phyloP scores from a whole-genome alignment of 2,797 vertebrate species.

The Eidolon dupreanum region DNA sequence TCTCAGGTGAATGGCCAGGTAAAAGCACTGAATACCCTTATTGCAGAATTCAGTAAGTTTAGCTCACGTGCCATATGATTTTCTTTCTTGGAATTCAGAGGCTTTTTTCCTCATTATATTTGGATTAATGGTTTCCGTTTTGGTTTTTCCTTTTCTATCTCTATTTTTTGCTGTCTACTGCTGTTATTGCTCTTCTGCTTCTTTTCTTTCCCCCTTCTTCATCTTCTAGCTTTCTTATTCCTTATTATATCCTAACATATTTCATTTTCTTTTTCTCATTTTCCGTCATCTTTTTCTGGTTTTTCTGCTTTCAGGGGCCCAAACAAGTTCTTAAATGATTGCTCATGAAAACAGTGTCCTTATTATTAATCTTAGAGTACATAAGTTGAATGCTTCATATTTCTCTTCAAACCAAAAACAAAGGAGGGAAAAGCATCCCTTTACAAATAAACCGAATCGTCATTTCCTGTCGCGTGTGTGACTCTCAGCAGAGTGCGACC shows the following conservation, averaged over 20 bases:
- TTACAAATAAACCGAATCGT: not conserved
- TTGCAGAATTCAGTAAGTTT: not conserved
- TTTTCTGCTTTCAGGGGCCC: not conserved
- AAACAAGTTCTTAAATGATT: not conserved
- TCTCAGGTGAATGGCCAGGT: not conserved
- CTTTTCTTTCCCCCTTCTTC: not conserved
- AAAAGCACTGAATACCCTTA: not conserved
- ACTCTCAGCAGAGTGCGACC: not conserved
- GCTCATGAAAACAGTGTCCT: not conserved
- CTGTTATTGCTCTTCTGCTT: not conserved
- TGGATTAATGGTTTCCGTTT: not conserved
- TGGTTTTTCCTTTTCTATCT: not conserved
- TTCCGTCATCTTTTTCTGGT: not conserved
- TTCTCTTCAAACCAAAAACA: not conserved
- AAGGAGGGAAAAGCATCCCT: not conserved
- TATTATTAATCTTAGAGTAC: not conserved
- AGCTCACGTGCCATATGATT: not conserved
- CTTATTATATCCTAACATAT: not conserved
- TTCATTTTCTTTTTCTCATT: not conserved
- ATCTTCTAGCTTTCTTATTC: not conserved
- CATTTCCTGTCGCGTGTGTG: not conserved
- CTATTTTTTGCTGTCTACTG: not conserved
- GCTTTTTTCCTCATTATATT: not conserved
- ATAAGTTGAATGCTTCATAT: not conserved
- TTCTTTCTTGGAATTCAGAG: not conserved